These are phyloP conservation scores for Pheosia gnoma DNA, from an alignment of 2,888 invertebrate species.

Conservation along the genomic window DNA sequence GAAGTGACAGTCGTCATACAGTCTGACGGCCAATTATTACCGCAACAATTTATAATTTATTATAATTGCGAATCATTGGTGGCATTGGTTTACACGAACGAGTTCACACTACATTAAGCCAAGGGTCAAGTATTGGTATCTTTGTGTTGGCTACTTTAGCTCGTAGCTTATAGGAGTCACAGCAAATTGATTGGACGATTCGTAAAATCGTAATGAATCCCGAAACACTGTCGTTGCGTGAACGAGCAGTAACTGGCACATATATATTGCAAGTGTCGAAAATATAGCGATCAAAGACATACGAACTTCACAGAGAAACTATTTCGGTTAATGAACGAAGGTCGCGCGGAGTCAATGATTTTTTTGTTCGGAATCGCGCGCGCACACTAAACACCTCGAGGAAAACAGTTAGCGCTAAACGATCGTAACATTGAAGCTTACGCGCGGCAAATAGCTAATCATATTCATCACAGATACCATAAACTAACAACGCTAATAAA, in stretches of 20 bases:
- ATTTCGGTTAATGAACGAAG: constrained; percentile 7
- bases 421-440: constrained; percentile 22
- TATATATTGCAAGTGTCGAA: constrained; percentile 12
- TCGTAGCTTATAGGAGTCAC: neutral
- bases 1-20: neutral
- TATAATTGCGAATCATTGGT: too few relatives aligned
- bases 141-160: too few relatives aligned
- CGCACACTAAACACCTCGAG: constrained; percentile 10
- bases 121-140: too few relatives aligned
- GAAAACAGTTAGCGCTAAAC: constrained; percentile 16
- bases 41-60: too few relatives aligned
- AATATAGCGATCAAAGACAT: constrained; percentile 14
- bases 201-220: neutral
- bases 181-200: neutral
- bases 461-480: constrained; percentile 29
- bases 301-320: constrained; percentile 2
- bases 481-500: constrained; percentile 27
- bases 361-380: constrained; percentile 14
- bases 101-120: too few relatives aligned
- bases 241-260: constrained; percentile 1
- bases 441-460: constrained; percentile 24
- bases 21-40: too few relatives aligned
- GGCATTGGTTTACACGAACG: too few relatives aligned
- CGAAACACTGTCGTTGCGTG: neutral
- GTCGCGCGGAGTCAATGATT: neutral